Evolutionary conservation across 2,113 vertebrate species (phyloP).

Genomic region (Chaetops frenatus): DNA sequence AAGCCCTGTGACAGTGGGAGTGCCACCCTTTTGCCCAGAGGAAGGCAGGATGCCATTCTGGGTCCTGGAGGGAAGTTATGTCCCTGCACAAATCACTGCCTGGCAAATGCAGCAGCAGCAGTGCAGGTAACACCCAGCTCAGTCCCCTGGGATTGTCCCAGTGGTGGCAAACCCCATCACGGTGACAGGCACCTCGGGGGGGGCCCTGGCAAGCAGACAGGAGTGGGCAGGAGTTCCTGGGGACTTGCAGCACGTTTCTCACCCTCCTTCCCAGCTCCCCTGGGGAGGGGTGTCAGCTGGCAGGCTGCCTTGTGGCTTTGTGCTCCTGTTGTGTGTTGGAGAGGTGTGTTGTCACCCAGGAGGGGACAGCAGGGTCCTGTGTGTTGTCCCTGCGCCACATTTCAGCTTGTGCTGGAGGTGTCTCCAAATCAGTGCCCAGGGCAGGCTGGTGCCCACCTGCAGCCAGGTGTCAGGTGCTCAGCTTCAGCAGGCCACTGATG

Average conservation of each 20-base stretch:
- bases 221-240: fast-evolving
- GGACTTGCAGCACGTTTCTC: background rate
- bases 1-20: fast-evolving
- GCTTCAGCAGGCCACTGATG: background rate
- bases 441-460: background rate
- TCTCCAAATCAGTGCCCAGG: background rate
- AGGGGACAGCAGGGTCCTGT: background rate
- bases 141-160: fast-evolving
- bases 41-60: background rate
- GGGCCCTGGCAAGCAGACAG: background rate
- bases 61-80: background rate
- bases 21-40: background rate
- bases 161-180: fast-evolving
- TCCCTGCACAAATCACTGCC: background rate
- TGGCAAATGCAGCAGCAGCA: background rate
- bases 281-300: background rate
- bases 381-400: background rate
- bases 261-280: background rate
- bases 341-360: background rate
- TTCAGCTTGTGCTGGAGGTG: background rate
- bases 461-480: background rate
- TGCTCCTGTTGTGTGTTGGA: background rate
- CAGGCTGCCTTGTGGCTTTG: background rate
- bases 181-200: background rate
- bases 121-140: fast-evolving